A percentile compares a stretch with the other conserved stretches of the same genome.
These are phyloP conservation scores for Pseudochromis fuscus DNA, from an alignment of 2,797 vertebrate species.

Conservation along the genomic window DNA sequence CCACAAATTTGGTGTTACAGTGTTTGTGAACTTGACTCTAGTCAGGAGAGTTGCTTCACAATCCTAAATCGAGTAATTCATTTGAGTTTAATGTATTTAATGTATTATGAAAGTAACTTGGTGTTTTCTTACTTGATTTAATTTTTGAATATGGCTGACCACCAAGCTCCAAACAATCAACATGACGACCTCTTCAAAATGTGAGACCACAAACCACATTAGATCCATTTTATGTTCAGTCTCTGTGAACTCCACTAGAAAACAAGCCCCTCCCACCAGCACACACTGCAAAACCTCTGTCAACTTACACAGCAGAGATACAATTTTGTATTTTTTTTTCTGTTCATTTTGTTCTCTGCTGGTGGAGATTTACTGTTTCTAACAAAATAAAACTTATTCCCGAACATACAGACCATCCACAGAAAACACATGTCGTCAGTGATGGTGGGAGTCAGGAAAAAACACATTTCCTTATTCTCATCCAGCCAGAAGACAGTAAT, in stretches of 20 bases:
- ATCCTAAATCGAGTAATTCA: no score
- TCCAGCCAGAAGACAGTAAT: background rate
- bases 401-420: background rate
- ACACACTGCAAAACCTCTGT: background rate
- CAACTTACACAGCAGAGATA: background rate
- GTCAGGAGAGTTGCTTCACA: no score
- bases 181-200: no score
- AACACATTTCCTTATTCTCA: background rate
- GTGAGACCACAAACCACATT: no score
- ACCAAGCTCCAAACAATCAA: no score
- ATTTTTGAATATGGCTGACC: no score
- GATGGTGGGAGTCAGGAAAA: background rate
- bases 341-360: slow-evolving; percentile 3
- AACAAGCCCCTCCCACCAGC: background rate
- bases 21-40: background rate
- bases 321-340: background rate
- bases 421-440: background rate
- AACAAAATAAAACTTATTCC: background rate
- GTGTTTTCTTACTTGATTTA: background rate
- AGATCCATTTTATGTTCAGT: no score
- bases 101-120: no score
- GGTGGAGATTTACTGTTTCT: background rate
- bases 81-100: no score
- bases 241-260: no score
- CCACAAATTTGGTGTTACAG: background rate